Evolutionary conservation across 2,888 invertebrate genomes (phyloP).

Genomic region (Eledone cirrhosa): DNA sequence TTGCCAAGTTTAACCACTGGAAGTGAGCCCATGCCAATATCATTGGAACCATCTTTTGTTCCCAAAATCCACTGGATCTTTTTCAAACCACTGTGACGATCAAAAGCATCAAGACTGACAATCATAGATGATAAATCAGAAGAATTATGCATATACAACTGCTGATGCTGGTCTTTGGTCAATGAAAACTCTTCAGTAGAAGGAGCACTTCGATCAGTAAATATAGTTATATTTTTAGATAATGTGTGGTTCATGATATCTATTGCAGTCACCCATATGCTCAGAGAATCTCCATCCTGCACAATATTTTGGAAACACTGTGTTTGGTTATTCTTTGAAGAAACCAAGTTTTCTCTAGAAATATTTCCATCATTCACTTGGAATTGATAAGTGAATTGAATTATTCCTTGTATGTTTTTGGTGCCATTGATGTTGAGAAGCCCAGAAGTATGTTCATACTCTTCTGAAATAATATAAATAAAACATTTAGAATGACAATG

Average conservation of each 20-base stretch:
- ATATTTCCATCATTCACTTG: background rate
- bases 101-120: constrained; percentile 40
- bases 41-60: constrained; percentile 29
- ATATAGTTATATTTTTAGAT: constrained; percentile 35
- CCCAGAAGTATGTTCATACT: background rate
- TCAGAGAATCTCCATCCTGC: constrained; percentile 41
- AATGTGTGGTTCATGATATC: constrained; percentile 39
- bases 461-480: background rate
- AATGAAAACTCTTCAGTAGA: constrained; percentile 41
- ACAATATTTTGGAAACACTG: constrained; percentile 33
- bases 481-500: no score
- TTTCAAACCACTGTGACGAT: constrained; percentile 45
- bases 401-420: background rate
- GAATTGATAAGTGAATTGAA: background rate
- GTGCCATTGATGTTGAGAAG: background rate
- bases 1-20: constrained; percentile 26
- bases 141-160: constrained; percentile 41
- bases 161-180: constrained; percentile 36
- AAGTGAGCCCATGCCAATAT: constrained; percentile 33
- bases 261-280: constrained; percentile 35
- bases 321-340: constrained; percentile 30
- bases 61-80: constrained; percentile 42
- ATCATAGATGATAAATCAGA: constrained; percentile 42
- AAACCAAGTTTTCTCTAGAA: background rate
- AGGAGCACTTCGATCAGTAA: constrained; percentile 41